phyloP scores from a whole-genome alignment of 2,113 vertebrate species.

The Oncorhynchus kisutch region DNA sequence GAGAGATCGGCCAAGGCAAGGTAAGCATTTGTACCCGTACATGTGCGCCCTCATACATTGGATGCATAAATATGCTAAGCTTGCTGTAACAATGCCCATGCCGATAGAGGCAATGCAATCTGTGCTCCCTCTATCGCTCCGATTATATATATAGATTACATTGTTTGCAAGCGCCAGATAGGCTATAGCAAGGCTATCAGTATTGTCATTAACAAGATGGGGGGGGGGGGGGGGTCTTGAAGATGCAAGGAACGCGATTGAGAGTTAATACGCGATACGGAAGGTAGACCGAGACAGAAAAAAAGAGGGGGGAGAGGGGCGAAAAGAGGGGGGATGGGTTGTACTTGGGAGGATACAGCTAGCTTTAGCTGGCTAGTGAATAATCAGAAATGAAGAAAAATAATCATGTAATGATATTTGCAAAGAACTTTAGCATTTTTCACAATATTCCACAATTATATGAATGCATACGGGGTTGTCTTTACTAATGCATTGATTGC shows the following conservation, averaged over 20 bases:
- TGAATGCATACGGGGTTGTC: background rate
- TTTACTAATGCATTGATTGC: constrained; percentile 25
- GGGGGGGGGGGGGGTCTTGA: constrained; percentile 52
- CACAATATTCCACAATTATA: background rate
- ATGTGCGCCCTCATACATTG: constrained; percentile 30
- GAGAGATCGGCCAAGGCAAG: constrained; percentile 88
- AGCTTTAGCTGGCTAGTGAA: constrained; percentile 34
- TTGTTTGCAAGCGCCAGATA: constrained; percentile 48
- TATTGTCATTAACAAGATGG: constrained; percentile 59
- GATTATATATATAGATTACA: constrained; percentile 32
- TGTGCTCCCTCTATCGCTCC: constrained; percentile 21
- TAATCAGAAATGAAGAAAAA: constrained; percentile 44
- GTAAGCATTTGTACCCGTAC: constrained; percentile 67
- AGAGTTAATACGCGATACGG: constrained; percentile 64
- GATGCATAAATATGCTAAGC: constrained; percentile 35
- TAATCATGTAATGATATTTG: background rate
- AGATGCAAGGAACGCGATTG: constrained; percentile 72
- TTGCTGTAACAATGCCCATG: constrained; percentile 59
- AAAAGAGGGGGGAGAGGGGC: constrained; percentile 25
- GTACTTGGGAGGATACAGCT: constrained; percentile 23
- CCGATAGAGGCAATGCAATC: constrained; percentile 35
- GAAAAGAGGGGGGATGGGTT: constrained; percentile 57
- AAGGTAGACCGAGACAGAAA: constrained; percentile 54
- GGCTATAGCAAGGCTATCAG: constrained; percentile 26
- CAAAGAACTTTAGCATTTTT: background rate